Evolutionary conservation across 1,140 invertebrate genomes (phyloP).

Genomic region (Hydropsyche tenuis): DNA sequence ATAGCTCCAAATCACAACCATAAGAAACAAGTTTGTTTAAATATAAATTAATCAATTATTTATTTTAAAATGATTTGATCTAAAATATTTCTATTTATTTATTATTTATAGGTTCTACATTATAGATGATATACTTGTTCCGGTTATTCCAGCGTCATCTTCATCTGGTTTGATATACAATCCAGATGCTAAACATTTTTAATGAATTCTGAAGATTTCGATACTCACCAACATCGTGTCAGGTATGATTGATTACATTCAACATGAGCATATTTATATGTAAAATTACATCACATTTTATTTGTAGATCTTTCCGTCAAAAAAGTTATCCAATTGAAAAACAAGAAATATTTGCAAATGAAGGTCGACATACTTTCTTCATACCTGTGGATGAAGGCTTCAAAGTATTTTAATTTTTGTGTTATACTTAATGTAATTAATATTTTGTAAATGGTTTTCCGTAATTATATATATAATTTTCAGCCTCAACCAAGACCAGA

Average conservation of each 20-base stretch:
- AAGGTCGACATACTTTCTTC: conserved; percentile 85
- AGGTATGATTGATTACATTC: conserved; percentile 59
- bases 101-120: conserved; percentile 73
- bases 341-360: conserved; percentile 75
- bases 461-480: conserved; percentile 46
- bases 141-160: conserved; percentile 67
- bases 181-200: conserved; percentile 78
- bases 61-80: conserved; percentile 9
- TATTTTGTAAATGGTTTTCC: conserved; percentile 27
- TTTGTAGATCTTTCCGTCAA: conserved; percentile 74
- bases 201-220: conserved; percentile 75
- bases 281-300: neutral
- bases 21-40: conserved; percentile 70
- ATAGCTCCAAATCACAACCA: conserved; percentile 64
- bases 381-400: conserved; percentile 90
- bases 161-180: conserved; percentile 71
- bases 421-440: neutral
- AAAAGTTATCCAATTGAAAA: conserved; percentile 75
- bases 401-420: conserved; percentile 62
- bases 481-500: conserved; percentile 70
- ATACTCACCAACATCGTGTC: conserved; percentile 70
- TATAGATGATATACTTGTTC: conserved; percentile 81
- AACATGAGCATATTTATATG: conserved; percentile 30
- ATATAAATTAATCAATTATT: neutral
- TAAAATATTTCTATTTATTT: conserved; percentile 9